Percentiles rank a stretch among this genome's conserved stretches.
Conservation (phyloP, 2,888 invertebrate species). For the Amiota minor region DNA sequence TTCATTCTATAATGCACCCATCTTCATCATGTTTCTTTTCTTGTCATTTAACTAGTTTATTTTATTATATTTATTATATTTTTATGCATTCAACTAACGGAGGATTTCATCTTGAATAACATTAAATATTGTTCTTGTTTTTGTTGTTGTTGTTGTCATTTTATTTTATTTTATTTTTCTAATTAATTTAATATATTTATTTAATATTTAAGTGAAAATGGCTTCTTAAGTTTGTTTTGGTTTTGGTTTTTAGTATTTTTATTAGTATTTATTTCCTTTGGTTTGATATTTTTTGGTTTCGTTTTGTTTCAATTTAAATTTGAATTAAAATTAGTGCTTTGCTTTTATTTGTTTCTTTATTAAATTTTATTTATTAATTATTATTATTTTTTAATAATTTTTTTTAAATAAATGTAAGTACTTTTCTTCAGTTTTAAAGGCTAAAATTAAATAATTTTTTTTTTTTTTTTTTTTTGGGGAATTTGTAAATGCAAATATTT, state of each 20-base stretch:
- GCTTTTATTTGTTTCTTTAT: conserved; percentile 48
- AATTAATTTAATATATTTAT: too few relatives aligned
- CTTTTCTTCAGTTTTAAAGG: conserved; percentile 42
- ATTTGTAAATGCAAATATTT: conserved; percentile 68
- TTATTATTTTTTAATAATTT: conserved; percentile 31
- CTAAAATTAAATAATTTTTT: conserved; percentile 43
- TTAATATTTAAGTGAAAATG: too few relatives aligned
- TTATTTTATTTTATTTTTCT: not conserved
- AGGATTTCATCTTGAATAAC: conserved; percentile 12
- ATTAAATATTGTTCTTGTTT: not conserved
- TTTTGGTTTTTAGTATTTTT: not conserved
- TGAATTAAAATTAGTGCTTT: conserved; percentile 31
- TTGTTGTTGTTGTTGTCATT: not conserved
- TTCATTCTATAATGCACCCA: not conserved
- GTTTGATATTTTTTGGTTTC: not conserved
- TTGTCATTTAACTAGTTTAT: not conserved
- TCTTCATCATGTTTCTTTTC: not conserved
- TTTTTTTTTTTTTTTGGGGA: too few relatives aligned
- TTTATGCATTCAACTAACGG: conserved; percentile 19
- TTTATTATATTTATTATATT: not conserved
- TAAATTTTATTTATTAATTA: conserved; percentile 33
- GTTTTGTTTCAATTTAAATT: conserved; percentile 21
- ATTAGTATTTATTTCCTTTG: not conserved
- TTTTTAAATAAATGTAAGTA: conserved; percentile 23
- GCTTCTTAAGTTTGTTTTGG: not conserved